Base-by-base conservation (phyloP, 1,140 invertebrate species). In the Pseudomyrmex sp. region DNA sequence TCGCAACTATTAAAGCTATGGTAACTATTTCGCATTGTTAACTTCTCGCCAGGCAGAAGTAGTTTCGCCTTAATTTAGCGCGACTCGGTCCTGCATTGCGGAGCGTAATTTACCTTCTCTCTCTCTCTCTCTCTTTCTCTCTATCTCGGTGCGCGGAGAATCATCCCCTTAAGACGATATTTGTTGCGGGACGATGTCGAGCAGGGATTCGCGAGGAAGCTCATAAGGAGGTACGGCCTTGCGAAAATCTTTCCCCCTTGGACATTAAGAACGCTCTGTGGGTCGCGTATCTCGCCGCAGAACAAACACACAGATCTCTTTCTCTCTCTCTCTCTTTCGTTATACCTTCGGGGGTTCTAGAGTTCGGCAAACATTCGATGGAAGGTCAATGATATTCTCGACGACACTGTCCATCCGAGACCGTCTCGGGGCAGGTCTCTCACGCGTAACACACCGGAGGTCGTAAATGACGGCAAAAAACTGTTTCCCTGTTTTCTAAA, bases 321-420 rank as follows among this genome's bases (percentile, higher is more conserved):
- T 18, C 76, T 80, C 26, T 26, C 5, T 35, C 26, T 35, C 26
- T 35, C 26, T n/a, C 54, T 20, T 52, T 80, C 76, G 66, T 80
- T 80, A 80, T 80, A 12, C 44, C n/a, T 12, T 80, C 65, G 52
- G 44, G 54, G 54, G 65, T 54, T 61, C 59, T 58, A 48, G 66
- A 72, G 76, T 80, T 85, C 82, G 56, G 68, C 76, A 86, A 86
- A 86, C 80, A 85, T 86, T 82, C 62, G 56, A 82, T 66, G 61
- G 72, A 82, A 82, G 68, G 79, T 82, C 56, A 50, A 73, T 77
- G 56, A 66, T 65, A 73, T 65, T 75, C 59, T 83, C 63, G 62
- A 66, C 62, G 62, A 61, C 5, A 35, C 46, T 58, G 59, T 44
- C 69, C 61, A 72, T 69, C 35, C 69, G 66, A 69, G 65, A 35